phyloP scores from a whole-genome alignment of 2,888 invertebrate genomes.

The Ditula angustiorana region DNA sequence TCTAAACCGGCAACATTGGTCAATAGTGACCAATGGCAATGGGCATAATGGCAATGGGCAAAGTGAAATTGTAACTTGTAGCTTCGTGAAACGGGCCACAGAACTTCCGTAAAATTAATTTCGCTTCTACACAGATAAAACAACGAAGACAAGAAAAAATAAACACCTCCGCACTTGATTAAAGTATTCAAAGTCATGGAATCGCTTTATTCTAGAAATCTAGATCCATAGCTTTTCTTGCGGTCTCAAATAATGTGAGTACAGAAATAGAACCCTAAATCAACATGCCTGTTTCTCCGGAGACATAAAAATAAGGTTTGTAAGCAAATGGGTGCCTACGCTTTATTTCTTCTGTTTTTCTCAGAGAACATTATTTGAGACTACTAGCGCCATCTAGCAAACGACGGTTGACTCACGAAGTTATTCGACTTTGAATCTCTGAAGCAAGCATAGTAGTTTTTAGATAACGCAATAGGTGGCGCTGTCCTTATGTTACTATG shows the following conservation, averaged over 20 bases:
- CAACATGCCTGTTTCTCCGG: slow-evolving; percentile 39
- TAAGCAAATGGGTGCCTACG: slow-evolving; percentile 56
- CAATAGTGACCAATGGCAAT: too few species aligned
- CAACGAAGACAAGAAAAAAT: slow-evolving; percentile 2
- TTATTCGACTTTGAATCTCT: not conserved
- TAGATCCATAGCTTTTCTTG: slow-evolving; percentile 10
- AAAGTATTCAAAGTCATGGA: not conserved
- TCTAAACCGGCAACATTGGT: too few species aligned
- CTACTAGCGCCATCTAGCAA: slow-evolving; percentile 65
- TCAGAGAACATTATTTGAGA: slow-evolving; percentile 23
- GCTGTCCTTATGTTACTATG: slow-evolving; percentile 44
- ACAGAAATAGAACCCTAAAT: slow-evolving; percentile 39
- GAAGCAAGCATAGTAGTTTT: slow-evolving; percentile 45
- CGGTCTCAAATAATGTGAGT: slow-evolving; percentile 16
- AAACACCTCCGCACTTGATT: not conserved
- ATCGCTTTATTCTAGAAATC: not conserved
- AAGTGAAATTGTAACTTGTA: too few species aligned
- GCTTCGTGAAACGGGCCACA: too few species aligned
- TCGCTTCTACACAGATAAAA: not conserved
- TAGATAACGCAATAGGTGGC: slow-evolving; percentile 55
- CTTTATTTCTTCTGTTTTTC: slow-evolving; percentile 42
- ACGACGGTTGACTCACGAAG: slow-evolving; percentile 15
- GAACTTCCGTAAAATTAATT: not conserved
- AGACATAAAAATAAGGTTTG: slow-evolving; percentile 48
- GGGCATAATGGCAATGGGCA: too few species aligned